A percentile compares a stretch with the other conserved stretches of the same genome.
Evolutionary conservation across 2,888 invertebrate species (phyloP).

Genomic region (Didymodactylos carnosus): DNA sequence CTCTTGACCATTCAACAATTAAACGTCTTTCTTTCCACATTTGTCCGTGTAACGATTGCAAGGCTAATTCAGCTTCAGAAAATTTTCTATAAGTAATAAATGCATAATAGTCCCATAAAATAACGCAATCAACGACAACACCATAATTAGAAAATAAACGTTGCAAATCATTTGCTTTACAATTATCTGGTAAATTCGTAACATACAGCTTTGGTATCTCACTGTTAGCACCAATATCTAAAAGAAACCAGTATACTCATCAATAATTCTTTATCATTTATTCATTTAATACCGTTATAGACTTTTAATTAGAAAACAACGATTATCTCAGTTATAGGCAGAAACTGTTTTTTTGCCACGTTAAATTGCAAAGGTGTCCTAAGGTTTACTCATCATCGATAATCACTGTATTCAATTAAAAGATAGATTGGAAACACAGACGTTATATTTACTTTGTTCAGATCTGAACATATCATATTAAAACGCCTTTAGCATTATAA

Average conservation of each 20-base stretch:
- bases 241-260: neutral
- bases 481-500: too few relatives aligned
- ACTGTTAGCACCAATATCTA: neutral
- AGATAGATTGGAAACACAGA: too few relatives aligned
- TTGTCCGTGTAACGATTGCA: slow-evolving; percentile 5
- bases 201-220: slow-evolving; percentile 3
- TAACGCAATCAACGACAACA: slow-evolving; percentile 11
- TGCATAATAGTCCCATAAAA: slow-evolving; percentile 12
- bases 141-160: slow-evolving; percentile 2
- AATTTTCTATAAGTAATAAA: slow-evolving; percentile 5
- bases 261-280: too few relatives aligned
- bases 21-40: slow-evolving; percentile 5
- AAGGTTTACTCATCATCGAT: neutral
- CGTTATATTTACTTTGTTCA: too few relatives aligned
- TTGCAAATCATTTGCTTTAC: slow-evolving; percentile 4
- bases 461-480: too few relatives aligned
- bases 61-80: slow-evolving; percentile 5
- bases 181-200: slow-evolving; percentile 10
- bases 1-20: slow-evolving; percentile 7
- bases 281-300: neutral
- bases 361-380: neutral
- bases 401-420: too few relatives aligned
- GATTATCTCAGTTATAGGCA: neutral
- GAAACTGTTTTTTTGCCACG: neutral
- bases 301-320: neutral